These are phyloP conservation scores for Poecile atricapillus DNA, from an alignment of 2,113 vertebrate species.

Conservation along the genomic window DNA sequence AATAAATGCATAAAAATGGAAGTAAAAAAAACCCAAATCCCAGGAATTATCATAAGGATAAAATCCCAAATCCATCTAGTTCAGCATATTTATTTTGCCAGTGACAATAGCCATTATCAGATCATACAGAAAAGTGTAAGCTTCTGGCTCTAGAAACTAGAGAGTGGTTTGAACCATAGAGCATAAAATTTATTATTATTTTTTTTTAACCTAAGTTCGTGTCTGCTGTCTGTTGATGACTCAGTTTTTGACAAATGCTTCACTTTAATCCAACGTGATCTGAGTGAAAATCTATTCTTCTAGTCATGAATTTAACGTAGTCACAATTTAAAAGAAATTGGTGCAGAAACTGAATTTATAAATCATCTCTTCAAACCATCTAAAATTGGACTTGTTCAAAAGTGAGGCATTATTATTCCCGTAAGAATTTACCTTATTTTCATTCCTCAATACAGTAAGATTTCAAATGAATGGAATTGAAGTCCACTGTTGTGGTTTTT, in stretches of 20 bases:
- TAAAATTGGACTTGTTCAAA: not conserved
- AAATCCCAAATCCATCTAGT: not conserved
- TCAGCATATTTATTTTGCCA: not conserved
- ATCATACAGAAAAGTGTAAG: not conserved
- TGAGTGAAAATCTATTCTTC: not conserved
- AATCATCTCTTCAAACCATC: not conserved
- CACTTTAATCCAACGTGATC: not conserved
- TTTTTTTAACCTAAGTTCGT: not conserved
- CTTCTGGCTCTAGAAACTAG: not conserved
- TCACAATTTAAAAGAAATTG: not conserved
- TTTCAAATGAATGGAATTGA: not conserved
- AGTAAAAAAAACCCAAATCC: not conserved
- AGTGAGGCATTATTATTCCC: not conserved
- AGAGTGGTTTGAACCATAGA: not conserved
- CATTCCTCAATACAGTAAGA: not conserved
- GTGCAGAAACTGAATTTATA: constrained; percentile 4
- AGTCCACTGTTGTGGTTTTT: not conserved
- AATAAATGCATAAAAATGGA: not conserved
- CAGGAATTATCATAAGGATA: not conserved
- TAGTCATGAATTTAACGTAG: not conserved
- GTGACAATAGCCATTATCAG: not conserved
- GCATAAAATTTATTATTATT: not conserved
- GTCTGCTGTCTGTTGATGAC: not conserved
- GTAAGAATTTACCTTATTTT: not conserved
- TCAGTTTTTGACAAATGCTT: not conserved